Percentiles rank a stretch among this genome's conserved stretches.
Evolutionary conservation across 2,888 invertebrate species (phyloP).

Genomic region (Chloroclystis v-ata): DNA sequence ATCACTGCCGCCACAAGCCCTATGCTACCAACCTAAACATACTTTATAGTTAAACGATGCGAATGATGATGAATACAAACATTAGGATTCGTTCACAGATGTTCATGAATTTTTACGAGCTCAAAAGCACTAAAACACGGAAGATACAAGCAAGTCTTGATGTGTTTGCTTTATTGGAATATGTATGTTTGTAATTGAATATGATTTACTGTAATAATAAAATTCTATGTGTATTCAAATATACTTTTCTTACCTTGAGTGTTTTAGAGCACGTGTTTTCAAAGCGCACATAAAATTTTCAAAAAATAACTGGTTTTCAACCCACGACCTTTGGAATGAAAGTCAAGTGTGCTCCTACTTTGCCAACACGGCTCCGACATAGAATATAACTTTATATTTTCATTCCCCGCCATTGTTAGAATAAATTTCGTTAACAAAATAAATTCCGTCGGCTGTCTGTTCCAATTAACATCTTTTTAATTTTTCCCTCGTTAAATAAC

Average conservation of each 20-base stretch:
- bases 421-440: slow-evolving; percentile 10
- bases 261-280: too few relatives aligned
- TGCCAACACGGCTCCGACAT: too few relatives aligned
- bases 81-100: slow-evolving; percentile 16
- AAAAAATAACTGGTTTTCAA: too few relatives aligned
- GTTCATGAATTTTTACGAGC: slow-evolving; percentile 35
- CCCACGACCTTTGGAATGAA: too few relatives aligned
- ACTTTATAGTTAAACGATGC: too few relatives aligned
- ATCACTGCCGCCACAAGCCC: too few relatives aligned
- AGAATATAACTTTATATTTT: background rate
- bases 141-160: slow-evolving; percentile 18
- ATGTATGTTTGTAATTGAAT: slow-evolving; percentile 2
- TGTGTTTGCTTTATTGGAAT: slow-evolving; percentile 3
- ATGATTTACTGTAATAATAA: background rate
- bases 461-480: slow-evolving; percentile 11
- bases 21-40: too few relatives aligned
- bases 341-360: too few relatives aligned
- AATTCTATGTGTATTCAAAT: too few relatives aligned
- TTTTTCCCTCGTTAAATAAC: slow-evolving; percentile 3
- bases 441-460: slow-evolving; percentile 9
- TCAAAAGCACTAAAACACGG: slow-evolving; percentile 29
- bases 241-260: too few relatives aligned
- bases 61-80: too few relatives aligned
- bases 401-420: slow-evolving; percentile 3
- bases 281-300: too few relatives aligned